Conservation (phyloP, 2,888 invertebrate species). For the Acleris sparsana region DNA sequence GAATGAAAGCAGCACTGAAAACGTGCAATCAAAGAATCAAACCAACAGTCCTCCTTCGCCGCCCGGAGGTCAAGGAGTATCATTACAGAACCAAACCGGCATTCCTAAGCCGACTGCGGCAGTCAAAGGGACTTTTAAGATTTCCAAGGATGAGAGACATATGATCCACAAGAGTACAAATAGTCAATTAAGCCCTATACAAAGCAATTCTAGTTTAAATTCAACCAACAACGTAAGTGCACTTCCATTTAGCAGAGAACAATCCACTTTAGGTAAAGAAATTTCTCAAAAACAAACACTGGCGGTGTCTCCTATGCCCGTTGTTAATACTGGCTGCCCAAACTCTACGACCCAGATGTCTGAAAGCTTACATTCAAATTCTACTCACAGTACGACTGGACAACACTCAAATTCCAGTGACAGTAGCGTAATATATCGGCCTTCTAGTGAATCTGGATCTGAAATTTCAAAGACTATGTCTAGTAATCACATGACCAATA, state of each 20-base stretch:
- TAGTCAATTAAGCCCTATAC: constrained; percentile 82
- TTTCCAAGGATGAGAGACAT: constrained; percentile 83
- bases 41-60: constrained; percentile 57
- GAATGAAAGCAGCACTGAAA: constrained; percentile 57
- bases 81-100: constrained; percentile 78
- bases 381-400: constrained; percentile 85
- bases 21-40: constrained; percentile 52
- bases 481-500: constrained; percentile 74
- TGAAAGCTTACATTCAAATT: constrained; percentile 86
- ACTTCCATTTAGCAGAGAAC: constrained; percentile 78
- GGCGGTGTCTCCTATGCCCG: constrained; percentile 91
- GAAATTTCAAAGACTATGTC: constrained; percentile 79
- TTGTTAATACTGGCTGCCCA: constrained; percentile 63
- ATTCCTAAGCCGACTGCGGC: constrained; percentile 96
- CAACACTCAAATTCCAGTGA: constrained; percentile 89
- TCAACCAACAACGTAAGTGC: constrained; percentile 78
- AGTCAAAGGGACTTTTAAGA: constrained; percentile 94
- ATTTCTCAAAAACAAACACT: constrained; percentile 78
- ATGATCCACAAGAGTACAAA: constrained; percentile 81
- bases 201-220: constrained; percentile 83
- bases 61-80: constrained; percentile 74
- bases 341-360: constrained; percentile 82
- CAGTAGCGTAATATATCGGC: constrained; percentile 88
- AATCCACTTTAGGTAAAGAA: constrained; percentile 80
- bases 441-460: constrained; percentile 88